A percentile compares a stretch with the other conserved stretches of the same genome.
Evolutionary conservation across 1,140 invertebrate genomes (phyloP).

Genomic region (Apolygus lucorum): DNA sequence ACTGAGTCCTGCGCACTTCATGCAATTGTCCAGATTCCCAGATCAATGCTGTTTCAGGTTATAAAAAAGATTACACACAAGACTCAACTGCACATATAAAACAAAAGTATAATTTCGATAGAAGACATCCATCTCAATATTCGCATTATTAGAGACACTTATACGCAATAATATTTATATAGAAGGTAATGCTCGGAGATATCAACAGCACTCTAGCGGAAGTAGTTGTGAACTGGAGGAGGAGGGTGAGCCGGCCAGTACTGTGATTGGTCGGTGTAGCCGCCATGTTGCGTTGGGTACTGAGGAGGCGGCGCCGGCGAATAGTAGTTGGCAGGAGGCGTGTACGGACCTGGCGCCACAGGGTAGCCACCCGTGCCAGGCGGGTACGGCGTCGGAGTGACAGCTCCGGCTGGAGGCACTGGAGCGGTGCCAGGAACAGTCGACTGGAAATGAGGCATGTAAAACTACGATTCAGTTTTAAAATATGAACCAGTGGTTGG

Average conservation of each 20-base stretch:
- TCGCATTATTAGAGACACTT: too few relatives aligned
- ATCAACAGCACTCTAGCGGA: too few relatives aligned
- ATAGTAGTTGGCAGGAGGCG: constrained; percentile 18
- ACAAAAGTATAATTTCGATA: too few relatives aligned
- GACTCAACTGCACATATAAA: too few relatives aligned
- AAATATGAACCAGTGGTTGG: too few relatives aligned
- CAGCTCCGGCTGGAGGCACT: neutral
- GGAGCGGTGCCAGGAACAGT: neutral
- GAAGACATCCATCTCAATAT: too few relatives aligned
- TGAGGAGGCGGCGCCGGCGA: constrained; percentile 22
- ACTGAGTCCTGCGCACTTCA: too few relatives aligned
- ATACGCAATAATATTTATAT: too few relatives aligned
- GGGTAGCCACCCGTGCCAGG: neutral
- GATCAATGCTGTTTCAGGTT: too few relatives aligned
- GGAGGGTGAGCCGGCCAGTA: constrained; percentile 25
- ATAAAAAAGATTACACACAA: too few relatives aligned
- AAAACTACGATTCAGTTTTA: constrained; percentile 17
- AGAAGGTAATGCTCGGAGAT: too few relatives aligned
- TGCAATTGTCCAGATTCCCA: too few relatives aligned
- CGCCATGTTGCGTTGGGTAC: constrained; percentile 21
- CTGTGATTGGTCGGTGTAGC: constrained; percentile 5
- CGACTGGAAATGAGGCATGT: constrained; percentile 19
- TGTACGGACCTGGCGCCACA: neutral
- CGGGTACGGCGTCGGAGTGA: constrained; percentile 1
- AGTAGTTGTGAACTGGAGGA: constrained; percentile 18